Percentiles rank a stretch among this genome's conserved stretches.
phyloP scores from a whole-genome alignment of 2,888 invertebrate species.

The Pachycephus smyrnensis region DNA sequence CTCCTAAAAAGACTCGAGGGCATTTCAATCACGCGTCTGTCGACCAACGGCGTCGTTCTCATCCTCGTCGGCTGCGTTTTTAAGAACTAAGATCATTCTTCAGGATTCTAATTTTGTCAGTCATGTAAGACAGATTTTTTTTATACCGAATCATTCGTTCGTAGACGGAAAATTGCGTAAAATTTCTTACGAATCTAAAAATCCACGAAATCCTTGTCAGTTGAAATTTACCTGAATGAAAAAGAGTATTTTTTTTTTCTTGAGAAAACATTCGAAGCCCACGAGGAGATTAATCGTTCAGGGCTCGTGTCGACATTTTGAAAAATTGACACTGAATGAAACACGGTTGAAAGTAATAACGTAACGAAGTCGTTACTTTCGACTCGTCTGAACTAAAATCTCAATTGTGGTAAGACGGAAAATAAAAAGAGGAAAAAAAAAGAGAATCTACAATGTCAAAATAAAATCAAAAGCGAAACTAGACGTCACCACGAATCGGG shows the following conservation, averaged over 20 bases:
- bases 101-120: background rate
- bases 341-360: background rate
- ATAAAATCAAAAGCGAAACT: background rate
- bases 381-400: background rate
- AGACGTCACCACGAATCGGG: background rate
- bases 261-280: background rate
- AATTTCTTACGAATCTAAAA: background rate
- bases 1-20: conserved; percentile 49
- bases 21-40: background rate
- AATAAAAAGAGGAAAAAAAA: background rate
- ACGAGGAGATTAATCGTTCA: background rate
- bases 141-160: background rate
- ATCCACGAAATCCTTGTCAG: background rate
- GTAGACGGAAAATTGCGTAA: too few relatives aligned
- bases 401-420: background rate
- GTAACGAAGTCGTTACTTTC: background rate
- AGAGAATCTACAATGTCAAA: background rate
- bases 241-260: background rate
- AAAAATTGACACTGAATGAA: background rate
- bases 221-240: background rate
- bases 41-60: background rate
- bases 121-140: background rate
- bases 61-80: background rate
- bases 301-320: background rate
- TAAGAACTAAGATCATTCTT: background rate